Conservation (phyloP, 2,113 vertebrate genomes). For the Martes martes region DNA sequence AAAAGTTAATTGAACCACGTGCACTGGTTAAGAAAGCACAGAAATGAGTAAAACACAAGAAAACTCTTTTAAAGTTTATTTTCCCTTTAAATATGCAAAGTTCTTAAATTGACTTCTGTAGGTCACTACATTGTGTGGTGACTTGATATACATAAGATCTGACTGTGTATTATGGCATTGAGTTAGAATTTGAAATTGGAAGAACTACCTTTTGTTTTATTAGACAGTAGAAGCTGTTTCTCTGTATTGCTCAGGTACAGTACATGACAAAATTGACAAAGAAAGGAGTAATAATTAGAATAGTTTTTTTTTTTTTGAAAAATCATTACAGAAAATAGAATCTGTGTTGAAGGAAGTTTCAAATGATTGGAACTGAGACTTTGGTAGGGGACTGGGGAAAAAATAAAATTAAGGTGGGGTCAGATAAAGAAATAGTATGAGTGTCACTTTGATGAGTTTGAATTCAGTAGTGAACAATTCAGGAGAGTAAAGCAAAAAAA, state of each 20-base stretch:
- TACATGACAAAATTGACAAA: not conserved
- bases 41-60: not conserved
- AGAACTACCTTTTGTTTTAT: not conserved
- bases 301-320: not conserved
- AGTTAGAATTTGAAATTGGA: not conserved
- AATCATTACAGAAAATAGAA: not conserved
- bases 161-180: not conserved
- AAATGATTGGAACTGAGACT: not conserved
- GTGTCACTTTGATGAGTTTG: not conserved
- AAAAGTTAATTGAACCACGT: not conserved
- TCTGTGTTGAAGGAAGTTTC: not conserved
- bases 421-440: not conserved
- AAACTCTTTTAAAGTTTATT: not conserved
- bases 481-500: not conserved
- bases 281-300: not conserved
- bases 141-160: not conserved
- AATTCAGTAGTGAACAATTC: not conserved
- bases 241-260: not conserved
- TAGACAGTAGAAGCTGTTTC: not conserved
- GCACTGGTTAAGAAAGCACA: not conserved
- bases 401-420: not conserved
- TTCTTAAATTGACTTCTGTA: not conserved
- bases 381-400: not conserved
- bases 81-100: not conserved
- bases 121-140: not conserved